These are phyloP conservation scores for Chitala chitala DNA, from an alignment of 2,113 vertebrate genomes.

Conservation along the genomic window DNA sequence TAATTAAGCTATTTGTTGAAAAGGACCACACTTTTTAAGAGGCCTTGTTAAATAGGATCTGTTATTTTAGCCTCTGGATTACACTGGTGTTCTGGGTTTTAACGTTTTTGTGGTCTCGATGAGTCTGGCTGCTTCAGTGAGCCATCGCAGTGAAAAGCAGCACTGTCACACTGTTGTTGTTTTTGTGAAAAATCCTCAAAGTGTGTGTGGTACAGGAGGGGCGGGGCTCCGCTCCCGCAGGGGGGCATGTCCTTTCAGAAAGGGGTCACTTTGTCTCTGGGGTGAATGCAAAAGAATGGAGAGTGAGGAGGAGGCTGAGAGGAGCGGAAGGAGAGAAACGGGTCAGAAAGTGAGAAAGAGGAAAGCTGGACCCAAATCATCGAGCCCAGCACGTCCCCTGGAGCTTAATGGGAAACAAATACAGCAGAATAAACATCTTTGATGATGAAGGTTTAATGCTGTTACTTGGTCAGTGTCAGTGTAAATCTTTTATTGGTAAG, in stretches of 20 bases:
- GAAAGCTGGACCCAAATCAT: background rate
- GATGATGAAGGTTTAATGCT: background rate
- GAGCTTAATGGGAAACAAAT: background rate
- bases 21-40: too few relatives aligned
- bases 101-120: conserved; percentile 6
- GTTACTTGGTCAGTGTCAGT: background rate
- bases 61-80: background rate
- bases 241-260: background rate
- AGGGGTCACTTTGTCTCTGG: background rate
- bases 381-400: background rate
- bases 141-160: conserved; percentile 2
- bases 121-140: background rate
- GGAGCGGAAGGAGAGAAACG: background rate
- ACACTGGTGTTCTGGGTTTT: background rate
- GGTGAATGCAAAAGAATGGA: conserved; percentile 12
- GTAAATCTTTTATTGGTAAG: too few relatives aligned
- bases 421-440: background rate
- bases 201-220: background rate
- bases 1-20: too few relatives aligned
- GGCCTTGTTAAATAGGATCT: background rate
- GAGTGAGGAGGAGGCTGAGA: background rate
- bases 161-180: background rate
- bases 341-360: too few relatives aligned
- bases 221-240: background rate
- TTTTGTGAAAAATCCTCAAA: conserved; percentile 6